phyloP scores from a whole-genome alignment of 2,113 vertebrate species.

The Pteruthius melanotis region DNA sequence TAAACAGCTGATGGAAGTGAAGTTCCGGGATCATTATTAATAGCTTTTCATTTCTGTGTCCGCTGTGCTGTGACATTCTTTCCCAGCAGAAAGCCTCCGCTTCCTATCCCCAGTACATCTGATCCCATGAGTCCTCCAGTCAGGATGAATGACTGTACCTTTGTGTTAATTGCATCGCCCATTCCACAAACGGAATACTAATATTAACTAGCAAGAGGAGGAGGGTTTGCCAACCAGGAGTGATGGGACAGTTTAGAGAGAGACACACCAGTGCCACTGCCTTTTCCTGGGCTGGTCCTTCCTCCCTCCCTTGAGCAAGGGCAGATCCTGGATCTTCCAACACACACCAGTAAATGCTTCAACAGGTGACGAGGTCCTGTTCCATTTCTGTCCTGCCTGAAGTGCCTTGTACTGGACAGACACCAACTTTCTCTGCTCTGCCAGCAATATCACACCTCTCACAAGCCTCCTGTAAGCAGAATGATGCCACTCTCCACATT shows the following conservation, averaged over 20 bases:
- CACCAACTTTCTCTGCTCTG: not conserved
- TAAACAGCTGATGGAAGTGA: slow-evolving; percentile 83
- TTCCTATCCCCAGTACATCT: slow-evolving; percentile 66
- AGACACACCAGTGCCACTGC: not conserved
- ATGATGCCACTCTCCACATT: not conserved
- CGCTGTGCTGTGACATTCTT: slow-evolving; percentile 80
- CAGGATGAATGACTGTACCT: slow-evolving; percentile 77
- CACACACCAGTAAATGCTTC: not conserved
- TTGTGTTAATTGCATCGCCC: slow-evolving; percentile 72
- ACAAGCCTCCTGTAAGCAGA: not conserved
- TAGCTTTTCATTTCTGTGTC: slow-evolving; percentile 81
- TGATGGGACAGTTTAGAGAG: not conserved
- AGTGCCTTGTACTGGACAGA: not conserved
- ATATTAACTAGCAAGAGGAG: slow-evolving; percentile 42
- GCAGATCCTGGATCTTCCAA: not conserved
- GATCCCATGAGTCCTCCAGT: slow-evolving; percentile 74
- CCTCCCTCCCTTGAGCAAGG: not conserved
- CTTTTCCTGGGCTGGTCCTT: not conserved
- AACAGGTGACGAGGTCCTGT: not conserved
- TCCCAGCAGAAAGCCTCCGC: slow-evolving; percentile 74
- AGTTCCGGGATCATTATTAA: slow-evolving; percentile 82
- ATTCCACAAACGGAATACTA: slow-evolving; percentile 65
- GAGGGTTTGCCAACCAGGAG: not conserved
- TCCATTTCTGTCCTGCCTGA: not conserved
- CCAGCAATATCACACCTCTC: not conserved